Conservation (phyloP, 2,113 vertebrate genomes). For the Tautogolabrus adspersus region DNA sequence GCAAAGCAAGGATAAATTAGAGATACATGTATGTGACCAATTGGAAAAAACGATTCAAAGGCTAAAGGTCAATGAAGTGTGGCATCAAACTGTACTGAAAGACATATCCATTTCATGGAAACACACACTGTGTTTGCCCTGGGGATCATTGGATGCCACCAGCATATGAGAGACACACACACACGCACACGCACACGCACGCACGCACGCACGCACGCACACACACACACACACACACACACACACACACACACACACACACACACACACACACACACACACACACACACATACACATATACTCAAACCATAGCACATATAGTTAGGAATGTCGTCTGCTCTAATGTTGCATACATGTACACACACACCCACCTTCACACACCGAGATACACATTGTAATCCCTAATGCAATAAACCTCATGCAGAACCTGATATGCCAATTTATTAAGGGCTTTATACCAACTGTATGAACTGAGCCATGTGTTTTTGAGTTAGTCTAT, state of each 20-base stretch:
- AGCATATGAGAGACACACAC: constrained; percentile 65
- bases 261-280: constrained; percentile 19
- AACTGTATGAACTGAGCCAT: constrained; percentile 11
- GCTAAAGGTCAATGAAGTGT: constrained; percentile 75
- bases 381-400: constrained; percentile 13
- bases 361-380: neutral
- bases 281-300: constrained; percentile 18
- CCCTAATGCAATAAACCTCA: constrained; percentile 34
- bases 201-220: too few relatives aligned
- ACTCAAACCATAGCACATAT: constrained; percentile 16
- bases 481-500: constrained; percentile 11
- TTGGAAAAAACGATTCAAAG: constrained; percentile 75
- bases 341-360: constrained; percentile 16
- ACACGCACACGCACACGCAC: too few relatives aligned
- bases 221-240: constrained; percentile 35
- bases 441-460: constrained; percentile 26
- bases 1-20: constrained; percentile 45
- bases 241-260: constrained; percentile 34
- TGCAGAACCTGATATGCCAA: constrained; percentile 15
- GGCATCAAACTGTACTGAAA: constrained; percentile 70
- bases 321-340: constrained; percentile 30
- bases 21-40: constrained; percentile 75
- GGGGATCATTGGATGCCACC: constrained; percentile 60
- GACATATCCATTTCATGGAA: constrained; percentile 72
- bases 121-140: constrained; percentile 44